These are phyloP conservation scores for Sminthopsis crassicaudata DNA, from an alignment of 2,113 vertebrate species.

Conservation along the genomic window DNA sequence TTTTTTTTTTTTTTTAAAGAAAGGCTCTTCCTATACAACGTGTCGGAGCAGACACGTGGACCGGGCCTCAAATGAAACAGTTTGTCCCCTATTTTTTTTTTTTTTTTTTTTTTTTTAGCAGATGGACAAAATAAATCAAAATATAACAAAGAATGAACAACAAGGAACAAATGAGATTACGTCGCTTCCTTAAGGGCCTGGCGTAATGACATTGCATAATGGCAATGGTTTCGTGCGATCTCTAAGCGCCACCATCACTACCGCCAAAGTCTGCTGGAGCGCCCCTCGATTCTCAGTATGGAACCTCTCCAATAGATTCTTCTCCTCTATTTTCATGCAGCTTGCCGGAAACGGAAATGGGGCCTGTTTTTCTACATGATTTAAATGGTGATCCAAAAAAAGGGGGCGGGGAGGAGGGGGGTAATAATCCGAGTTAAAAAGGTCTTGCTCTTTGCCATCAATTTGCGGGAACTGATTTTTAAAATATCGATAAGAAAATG, in stretches of 20 bases:
- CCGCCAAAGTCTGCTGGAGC: constrained; percentile 79
- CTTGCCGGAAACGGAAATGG: constrained; percentile 78
- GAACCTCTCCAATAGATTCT: constrained; percentile 77
- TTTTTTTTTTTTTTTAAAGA: constrained; percentile 45
- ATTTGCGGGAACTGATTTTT: constrained; percentile 78
- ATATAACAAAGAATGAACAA: constrained; percentile 69
- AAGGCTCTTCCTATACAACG: constrained; percentile 79
- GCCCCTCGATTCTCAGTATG: constrained; percentile 70
- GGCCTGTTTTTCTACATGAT: constrained; percentile 73
- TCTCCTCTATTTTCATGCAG: constrained; percentile 75
- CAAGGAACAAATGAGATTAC: constrained; percentile 78
- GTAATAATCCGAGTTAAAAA: constrained; percentile 78
- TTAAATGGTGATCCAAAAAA: constrained; percentile 74
- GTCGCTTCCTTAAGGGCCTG: constrained; percentile 77
- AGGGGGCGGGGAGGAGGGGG: constrained; percentile 55
- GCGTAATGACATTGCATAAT: constrained; percentile 79
- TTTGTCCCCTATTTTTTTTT: constrained; percentile 75
- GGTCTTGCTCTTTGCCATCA: constrained; percentile 80
- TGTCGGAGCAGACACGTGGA: constrained; percentile 78
- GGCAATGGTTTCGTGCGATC: constrained; percentile 70
- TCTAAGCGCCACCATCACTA: constrained; percentile 79
- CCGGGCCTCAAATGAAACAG: constrained; percentile 77
- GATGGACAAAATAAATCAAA: constrained; percentile 78
- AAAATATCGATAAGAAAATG: constrained; percentile 80
- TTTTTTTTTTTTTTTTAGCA: constrained; percentile 81